phyloP scores from a whole-genome alignment of 2,888 invertebrate species.

The Drosophila koepferae region DNA sequence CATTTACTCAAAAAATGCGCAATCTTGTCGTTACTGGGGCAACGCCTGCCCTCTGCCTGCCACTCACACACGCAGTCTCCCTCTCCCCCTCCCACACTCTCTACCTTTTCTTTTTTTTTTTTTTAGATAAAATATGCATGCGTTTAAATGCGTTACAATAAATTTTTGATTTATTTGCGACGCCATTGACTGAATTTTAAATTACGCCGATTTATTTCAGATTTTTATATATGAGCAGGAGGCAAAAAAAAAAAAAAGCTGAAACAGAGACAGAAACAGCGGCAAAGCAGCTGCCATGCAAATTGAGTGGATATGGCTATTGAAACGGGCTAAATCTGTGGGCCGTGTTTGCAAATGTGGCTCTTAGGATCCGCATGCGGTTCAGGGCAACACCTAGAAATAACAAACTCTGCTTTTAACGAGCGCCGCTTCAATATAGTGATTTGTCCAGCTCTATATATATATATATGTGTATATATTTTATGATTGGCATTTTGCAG shows the following conservation, averaged over 20 bases:
- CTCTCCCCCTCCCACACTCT: background rate
- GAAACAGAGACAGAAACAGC: slow-evolving; percentile 27
- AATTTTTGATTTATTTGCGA: slow-evolving; percentile 77
- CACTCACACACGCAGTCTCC: background rate
- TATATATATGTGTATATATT: slow-evolving; percentile 17
- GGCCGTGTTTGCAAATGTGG: slow-evolving; percentile 4
- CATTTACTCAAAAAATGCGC: slow-evolving; percentile 5
- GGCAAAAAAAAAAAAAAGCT: slow-evolving; percentile 20
- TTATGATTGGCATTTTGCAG: slow-evolving; percentile 55
- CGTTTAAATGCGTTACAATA: slow-evolving; percentile 76
- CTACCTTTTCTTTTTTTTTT: slow-evolving; percentile 9
- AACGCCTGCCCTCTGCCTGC: background rate
- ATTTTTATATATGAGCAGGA: slow-evolving; percentile 47
- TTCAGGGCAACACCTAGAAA: slow-evolving; percentile 34
- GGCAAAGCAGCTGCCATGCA: slow-evolving; percentile 62
- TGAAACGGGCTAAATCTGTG: slow-evolving; percentile 26
- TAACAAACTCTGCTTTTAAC: slow-evolving; percentile 44
- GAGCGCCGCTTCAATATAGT: slow-evolving; percentile 6
- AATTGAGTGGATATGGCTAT: slow-evolving; percentile 53
- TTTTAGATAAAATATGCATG: slow-evolving; percentile 70
- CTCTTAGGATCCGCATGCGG: slow-evolving; percentile 37
- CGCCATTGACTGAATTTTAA: slow-evolving; percentile 78
- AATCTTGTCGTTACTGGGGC: background rate
- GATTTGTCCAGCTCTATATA: slow-evolving; percentile 23
- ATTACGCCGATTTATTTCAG: slow-evolving; percentile 73